phyloP scores from a whole-genome alignment of 2,797 vertebrate species.

The Melopsittacus undulatus region DNA sequence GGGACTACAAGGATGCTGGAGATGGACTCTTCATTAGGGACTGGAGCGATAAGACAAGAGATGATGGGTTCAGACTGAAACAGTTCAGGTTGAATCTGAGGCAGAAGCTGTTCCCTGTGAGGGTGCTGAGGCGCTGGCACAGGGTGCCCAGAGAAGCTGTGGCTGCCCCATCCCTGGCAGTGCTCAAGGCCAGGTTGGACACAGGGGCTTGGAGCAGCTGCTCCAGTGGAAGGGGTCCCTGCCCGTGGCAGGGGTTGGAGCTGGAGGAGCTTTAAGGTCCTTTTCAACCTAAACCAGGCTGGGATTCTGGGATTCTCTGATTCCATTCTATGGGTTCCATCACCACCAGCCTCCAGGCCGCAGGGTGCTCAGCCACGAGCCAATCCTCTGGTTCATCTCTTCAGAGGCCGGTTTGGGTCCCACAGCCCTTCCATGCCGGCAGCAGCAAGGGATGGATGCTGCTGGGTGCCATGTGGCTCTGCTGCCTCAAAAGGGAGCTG shows the following conservation, averaged over 20 bases:
- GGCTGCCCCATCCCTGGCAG: no score
- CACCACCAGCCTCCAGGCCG: background rate
- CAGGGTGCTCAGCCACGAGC: background rate
- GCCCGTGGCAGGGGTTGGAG: background rate
- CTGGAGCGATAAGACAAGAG: no score
- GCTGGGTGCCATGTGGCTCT: rapidly evolving
- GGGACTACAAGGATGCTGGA: no score
- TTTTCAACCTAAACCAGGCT: background rate
- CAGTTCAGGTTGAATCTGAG: no score
- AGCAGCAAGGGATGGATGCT: background rate
- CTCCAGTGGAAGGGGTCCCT: background rate
- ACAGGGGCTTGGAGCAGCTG: background rate
- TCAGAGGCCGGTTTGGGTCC: background rate
- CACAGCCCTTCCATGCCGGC: background rate
- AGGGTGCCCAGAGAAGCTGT: no score
- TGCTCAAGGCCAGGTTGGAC: no score
- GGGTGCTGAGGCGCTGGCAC: no score
- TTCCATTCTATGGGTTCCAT: background rate
- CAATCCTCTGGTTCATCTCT: background rate
- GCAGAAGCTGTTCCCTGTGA: no score
- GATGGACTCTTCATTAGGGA: no score
- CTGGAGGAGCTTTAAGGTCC: background rate
- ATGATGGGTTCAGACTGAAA: no score
- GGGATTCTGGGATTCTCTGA: background rate
- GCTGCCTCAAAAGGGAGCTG: background rate